A percentile compares a stretch with the other conserved stretches of the same genome.
phyloP scores from a whole-genome alignment of 2,113 vertebrate species.

The Lethenteron reissneri region DNA sequence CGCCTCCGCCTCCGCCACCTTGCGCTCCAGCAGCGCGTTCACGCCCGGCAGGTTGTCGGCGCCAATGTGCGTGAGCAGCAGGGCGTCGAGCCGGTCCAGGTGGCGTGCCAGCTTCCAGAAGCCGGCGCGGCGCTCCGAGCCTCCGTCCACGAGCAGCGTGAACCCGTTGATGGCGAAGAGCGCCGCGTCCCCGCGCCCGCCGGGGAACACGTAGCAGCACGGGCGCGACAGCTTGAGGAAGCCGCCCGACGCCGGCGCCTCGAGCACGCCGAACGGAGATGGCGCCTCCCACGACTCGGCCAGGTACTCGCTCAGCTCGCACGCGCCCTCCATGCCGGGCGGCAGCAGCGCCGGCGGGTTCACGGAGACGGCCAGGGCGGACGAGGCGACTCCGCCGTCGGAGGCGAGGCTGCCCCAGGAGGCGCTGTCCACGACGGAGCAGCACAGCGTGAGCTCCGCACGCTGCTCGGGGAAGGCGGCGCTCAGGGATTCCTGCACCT shows the following conservation, averaged over 20 bases:
- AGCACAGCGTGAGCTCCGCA: slow-evolving; percentile 34
- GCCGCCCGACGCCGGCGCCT: not conserved
- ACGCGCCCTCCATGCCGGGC: slow-evolving; percentile 5
- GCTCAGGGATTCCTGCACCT: not conserved
- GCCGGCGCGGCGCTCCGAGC: slow-evolving; percentile 1
- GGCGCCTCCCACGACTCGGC: not conserved
- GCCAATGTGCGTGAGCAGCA: not conserved
- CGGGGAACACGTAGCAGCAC: slow-evolving; percentile 4
- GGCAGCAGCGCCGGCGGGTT: slow-evolving; percentile 54
- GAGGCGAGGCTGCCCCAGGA: slow-evolving; percentile 23
- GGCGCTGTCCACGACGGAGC: slow-evolving; percentile 37
- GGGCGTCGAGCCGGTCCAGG: slow-evolving; percentile 4
- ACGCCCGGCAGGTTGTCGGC: not conserved
- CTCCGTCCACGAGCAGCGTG: not conserved
- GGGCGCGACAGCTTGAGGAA: slow-evolving; percentile 3
- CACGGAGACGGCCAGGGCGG: slow-evolving; percentile 10
- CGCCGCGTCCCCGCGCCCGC: slow-evolving; percentile 1
- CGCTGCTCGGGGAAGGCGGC: not conserved
- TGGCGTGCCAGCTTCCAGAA: slow-evolving; percentile 3
- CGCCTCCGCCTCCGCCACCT: slow-evolving; percentile 27
- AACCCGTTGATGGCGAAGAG: slow-evolving; percentile 3
- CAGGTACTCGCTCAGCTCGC: slow-evolving; percentile 1
- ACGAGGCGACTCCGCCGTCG: slow-evolving; percentile 32
- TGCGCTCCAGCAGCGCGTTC: not conserved
- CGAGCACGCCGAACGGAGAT: not conserved